Evolutionary conservation across 1,140 invertebrate species (phyloP), one percentile per base, ranked within the genome.

Genomic region (Pachyrhynchus sulphureomaculatus): DNA sequence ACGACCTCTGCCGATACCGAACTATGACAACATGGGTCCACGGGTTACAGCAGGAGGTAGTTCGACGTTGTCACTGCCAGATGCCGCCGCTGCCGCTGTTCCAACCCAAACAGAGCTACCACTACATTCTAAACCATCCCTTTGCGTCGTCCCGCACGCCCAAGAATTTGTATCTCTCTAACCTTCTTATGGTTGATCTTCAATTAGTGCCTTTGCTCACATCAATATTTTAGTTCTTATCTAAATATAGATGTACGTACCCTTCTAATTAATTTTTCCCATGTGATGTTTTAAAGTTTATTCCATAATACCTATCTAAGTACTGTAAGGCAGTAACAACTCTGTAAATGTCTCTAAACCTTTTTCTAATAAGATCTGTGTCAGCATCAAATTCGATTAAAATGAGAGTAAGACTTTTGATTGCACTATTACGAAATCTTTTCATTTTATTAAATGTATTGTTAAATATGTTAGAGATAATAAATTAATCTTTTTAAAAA

Each of bases 21-120:
- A 68, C 52, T 94, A 94, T 75, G 92, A 95, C 75, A 93, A 93
- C 72, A 90, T 95, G 86, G 92, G 92, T 0, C 88, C 90, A 21
- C 81, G 92, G 67, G 89, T 93, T 9, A 94, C 92, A 4, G 91
- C 90, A 1, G 90, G 89, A 64, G 92, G 91, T 24, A 86, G 84
- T 68, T 93, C 91, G 9, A 90, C 87, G 1, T 84, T 92, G 62
- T 92, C 90, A 12, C 75, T 93, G 59, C 88, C 87, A 24, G 88
- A 89, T 68, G 82, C 80, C 0, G 76, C 74, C 6, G 67, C 55
- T n/a, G 71, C 70, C 18, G 64, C 67, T 20, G 73, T 72, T 49
- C 44, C 54, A 12, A 18, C 78, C 26, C 64, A 78, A 32, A 76
- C 77, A 53, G 68, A 80, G 20, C 78, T 80, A 12, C 81, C 77